phyloP scores from a whole-genome alignment of 2,113 vertebrate species.

The Cyprinus carpio region DNA sequence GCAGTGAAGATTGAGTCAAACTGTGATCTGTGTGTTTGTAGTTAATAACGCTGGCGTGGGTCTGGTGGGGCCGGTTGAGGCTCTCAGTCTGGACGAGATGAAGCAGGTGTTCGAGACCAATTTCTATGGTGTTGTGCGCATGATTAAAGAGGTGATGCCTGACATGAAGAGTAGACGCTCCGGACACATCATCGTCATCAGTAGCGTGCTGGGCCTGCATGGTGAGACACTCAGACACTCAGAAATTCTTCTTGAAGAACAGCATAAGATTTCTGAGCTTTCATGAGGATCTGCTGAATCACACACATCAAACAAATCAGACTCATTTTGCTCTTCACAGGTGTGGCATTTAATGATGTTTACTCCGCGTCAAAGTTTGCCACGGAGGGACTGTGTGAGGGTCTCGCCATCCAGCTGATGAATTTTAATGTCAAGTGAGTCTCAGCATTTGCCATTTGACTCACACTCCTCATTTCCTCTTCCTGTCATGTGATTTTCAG shows the following conservation, averaged over 20 bases:
- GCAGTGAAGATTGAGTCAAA: no score
- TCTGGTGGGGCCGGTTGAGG: slow-evolving; percentile 76
- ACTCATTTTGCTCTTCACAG: slow-evolving; percentile 54
- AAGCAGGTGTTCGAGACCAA: slow-evolving; percentile 78
- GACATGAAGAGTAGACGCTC: slow-evolving; percentile 74
- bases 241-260: neutral
- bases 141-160: slow-evolving; percentile 79
- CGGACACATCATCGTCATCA: slow-evolving; percentile 76
- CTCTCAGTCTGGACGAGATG: slow-evolving; percentile 76
- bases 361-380: slow-evolving; percentile 80
- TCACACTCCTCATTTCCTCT: neutral
- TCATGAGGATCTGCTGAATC: neutral
- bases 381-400: slow-evolving; percentile 76
- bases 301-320: neutral
- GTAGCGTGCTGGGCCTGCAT: slow-evolving; percentile 78
- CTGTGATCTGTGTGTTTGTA: slow-evolving; percentile 40
- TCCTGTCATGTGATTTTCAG: neutral
- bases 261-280: neutral
- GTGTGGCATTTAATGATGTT: slow-evolving; percentile 75
- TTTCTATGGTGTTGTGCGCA: slow-evolving; percentile 74
- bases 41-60: slow-evolving; percentile 78
- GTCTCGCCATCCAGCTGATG: slow-evolving; percentile 71
- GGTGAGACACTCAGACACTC: slow-evolving; percentile 63
- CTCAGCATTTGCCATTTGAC: neutral
- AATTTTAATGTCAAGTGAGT: slow-evolving; percentile 77